Evolutionary conservation across 2,888 invertebrate species (phyloP).

Genomic region (Conchocele bisecta): DNA sequence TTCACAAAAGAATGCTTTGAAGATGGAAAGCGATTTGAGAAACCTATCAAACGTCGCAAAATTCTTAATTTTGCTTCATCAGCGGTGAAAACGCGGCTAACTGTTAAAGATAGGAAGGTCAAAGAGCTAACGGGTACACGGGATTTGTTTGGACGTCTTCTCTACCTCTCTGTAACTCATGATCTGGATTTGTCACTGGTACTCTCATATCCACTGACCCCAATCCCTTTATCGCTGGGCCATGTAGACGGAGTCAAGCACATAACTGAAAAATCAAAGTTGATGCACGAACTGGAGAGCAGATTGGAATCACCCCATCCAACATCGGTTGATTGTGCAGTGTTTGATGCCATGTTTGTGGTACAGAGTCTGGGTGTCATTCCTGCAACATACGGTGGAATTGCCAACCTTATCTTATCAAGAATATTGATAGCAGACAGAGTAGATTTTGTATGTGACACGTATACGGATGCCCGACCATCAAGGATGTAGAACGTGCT

Average conservation of each 20-base stretch:
- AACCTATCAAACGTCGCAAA: conserved; percentile 34
- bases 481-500: conserved; percentile 1
- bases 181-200: conserved; percentile 35
- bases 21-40: conserved; percentile 34
- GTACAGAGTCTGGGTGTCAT: conserved; percentile 4
- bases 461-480: conserved; percentile 2
- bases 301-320: background rate
- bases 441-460: conserved; percentile 11
- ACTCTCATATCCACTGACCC: conserved; percentile 28
- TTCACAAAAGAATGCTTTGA: conserved; percentile 31
- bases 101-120: background rate
- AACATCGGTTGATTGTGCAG: background rate
- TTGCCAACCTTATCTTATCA: background rate
- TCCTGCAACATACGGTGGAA: conserved; percentile 10
- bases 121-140: conserved; percentile 18
- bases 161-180: conserved; percentile 2
- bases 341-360: conserved; percentile 30
- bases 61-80: conserved; percentile 27
- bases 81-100: background rate
- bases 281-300: conserved; percentile 26
- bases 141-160: conserved; percentile 42
- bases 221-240: conserved; percentile 33
- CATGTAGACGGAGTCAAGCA: conserved; percentile 33
- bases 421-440: background rate
- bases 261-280: conserved; percentile 36